Percentiles rank a stretch among this genome's conserved stretches.
Conservation (phyloP, 2,113 vertebrate species). For the Anas platyrhynchos region DNA sequence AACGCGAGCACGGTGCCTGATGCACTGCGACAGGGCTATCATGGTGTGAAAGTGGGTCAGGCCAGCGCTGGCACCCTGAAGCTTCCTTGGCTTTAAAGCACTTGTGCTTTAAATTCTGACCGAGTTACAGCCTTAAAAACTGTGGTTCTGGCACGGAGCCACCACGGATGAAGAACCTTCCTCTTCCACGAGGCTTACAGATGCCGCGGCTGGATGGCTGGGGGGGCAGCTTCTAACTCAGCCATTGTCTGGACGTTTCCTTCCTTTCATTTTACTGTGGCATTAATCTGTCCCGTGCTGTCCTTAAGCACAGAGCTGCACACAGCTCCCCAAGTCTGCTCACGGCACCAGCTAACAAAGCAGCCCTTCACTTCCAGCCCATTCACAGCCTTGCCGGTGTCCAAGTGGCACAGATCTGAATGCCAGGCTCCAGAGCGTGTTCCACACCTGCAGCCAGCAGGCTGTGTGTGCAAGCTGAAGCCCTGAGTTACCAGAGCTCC, state of each 20-base stretch:
- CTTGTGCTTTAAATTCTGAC: neutral
- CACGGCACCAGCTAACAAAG: neutral
- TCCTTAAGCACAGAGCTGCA: neutral
- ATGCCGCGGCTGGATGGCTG: neutral
- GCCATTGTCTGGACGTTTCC: neutral
- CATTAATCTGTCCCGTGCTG: neutral
- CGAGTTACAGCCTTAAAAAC: neutral
- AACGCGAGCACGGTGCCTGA: neutral
- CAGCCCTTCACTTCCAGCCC: neutral
- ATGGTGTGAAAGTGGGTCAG: slow-evolving; percentile 34
- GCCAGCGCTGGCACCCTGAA: neutral
- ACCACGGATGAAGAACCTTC: neutral
- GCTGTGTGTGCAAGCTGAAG: neutral
- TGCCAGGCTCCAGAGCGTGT: neutral
- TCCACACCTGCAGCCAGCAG: neutral
- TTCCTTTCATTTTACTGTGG: neutral
- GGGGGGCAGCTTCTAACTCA: neutral
- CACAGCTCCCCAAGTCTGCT: neutral
- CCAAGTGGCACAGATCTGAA: neutral
- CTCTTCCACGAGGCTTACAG: neutral
- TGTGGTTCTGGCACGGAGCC: neutral
- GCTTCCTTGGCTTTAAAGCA: neutral
- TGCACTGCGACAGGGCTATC: neutral
- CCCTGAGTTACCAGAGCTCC: neutral
- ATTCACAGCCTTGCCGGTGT: neutral